These are phyloP conservation scores for Scatophagus argus DNA, from an alignment of 2,113 vertebrate genomes.

Conservation along the genomic window DNA sequence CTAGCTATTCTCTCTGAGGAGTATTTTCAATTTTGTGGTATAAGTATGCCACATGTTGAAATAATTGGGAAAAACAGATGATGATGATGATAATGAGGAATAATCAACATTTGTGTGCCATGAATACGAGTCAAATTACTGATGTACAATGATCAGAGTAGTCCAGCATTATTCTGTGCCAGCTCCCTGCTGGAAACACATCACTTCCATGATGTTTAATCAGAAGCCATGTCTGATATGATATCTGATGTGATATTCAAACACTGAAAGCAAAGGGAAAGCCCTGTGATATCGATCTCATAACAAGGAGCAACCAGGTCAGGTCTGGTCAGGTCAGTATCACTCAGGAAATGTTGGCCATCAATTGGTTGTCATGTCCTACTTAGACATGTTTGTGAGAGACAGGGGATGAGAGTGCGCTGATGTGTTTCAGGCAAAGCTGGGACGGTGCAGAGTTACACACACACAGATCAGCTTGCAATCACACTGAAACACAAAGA, in stretches of 20 bases:
- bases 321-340: constrained; percentile 49
- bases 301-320: constrained; percentile 43
- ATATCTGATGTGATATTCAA: constrained; percentile 24
- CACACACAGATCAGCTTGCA: constrained; percentile 65
- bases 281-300: constrained; percentile 32
- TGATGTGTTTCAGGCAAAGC: constrained; percentile 38
- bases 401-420: constrained; percentile 40
- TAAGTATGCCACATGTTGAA: no score
- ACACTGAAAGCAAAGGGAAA: constrained; percentile 9
- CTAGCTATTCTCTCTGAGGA: no score
- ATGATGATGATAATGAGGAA: no score
- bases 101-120: no score
- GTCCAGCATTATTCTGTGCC: background rate
- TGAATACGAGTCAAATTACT: background rate
- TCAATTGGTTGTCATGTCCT: constrained; percentile 63
- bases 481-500: constrained; percentile 30
- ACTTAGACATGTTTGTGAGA: constrained; percentile 55
- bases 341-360: constrained; percentile 46
- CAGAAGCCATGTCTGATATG: constrained; percentile 3
- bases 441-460: constrained; percentile 71
- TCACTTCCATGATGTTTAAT: constrained; percentile 9
- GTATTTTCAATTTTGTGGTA: no score
- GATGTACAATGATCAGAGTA: no score
- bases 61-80: no score
- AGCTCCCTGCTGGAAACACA: background rate